Evolutionary conservation across 2,888 invertebrate species (phyloP), one percentile per base, ranked within the genome.

Genomic region (Serrognathus titanus): DNA sequence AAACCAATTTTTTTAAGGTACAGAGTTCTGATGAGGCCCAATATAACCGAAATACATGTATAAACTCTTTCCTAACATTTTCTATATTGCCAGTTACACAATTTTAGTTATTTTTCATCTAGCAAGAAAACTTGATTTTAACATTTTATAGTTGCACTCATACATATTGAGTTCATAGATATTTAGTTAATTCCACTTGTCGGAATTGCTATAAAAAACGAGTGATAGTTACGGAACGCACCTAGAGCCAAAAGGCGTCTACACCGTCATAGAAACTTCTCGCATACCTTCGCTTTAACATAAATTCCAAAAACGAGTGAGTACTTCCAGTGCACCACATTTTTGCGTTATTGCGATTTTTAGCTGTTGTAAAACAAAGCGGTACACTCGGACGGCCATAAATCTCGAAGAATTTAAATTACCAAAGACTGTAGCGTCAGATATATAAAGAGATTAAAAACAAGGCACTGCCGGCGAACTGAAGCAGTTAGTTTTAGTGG

Each of bases 401-500:
- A 71, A 70, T 70, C 66, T 60, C 59, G 55, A 57, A 62, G 65
- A 65, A 69, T 69, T 69, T 69, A 68, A 70, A 65, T 63, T 62
- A 63, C 63, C 63, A 66, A 60, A 60, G 63, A 43, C 43, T 39
- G 57, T 53, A 60, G 59, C 58, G 60, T 63, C 63, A 61, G 61
- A 66, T 67, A 68, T 67, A 68, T 61, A 69, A 69, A 67, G 69
- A 70, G 70, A 71, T 71, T 71, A 72, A 71, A 72, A 71, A 71
- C 69, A 63, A 64, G 66, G 63, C 66, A 63, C 61, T 45, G 38
- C 37, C 55, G 48, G 48, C 50, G 51, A 60, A 51, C 59, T 47
- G 51, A 57, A 51, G 59, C 59, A 54, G 63, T 60, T 64, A 59
- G 61, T 62, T 61, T 61, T 58, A 61, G 63, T 61, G 59, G 59